A percentile compares a stretch with the other conserved stretches of the same genome.
phyloP scores from a whole-genome alignment of 2,888 invertebrate genomes.

The Arrhopalites spinosus region DNA sequence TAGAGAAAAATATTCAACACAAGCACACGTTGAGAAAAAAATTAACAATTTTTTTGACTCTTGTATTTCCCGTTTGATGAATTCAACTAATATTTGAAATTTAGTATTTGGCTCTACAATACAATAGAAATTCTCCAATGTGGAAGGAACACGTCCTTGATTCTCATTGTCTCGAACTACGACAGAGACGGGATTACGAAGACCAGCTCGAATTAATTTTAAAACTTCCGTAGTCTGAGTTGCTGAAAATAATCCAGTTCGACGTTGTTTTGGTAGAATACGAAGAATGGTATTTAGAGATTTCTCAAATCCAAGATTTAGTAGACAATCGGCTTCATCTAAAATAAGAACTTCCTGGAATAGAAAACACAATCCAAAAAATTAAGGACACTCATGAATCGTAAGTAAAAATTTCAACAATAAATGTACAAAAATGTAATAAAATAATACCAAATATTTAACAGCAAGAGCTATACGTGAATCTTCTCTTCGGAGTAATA shows the following conservation, averaged over 20 bases:
- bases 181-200: slow-evolving; percentile 89
- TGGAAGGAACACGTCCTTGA: slow-evolving; percentile 62
- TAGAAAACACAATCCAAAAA: background rate
- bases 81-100: slow-evolving; percentile 76
- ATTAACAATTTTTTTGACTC: slow-evolving; percentile 73
- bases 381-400: background rate
- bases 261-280: slow-evolving; percentile 86
- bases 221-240: slow-evolving; percentile 95
- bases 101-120: slow-evolving; percentile 80
- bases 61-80: slow-evolving; percentile 68
- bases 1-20: slow-evolving; percentile 89
- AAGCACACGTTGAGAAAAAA: slow-evolving; percentile 94
- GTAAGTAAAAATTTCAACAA: background rate
- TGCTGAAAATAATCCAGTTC: slow-evolving; percentile 98
- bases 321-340: slow-evolving; percentile 94
- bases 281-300: slow-evolving; percentile 85
- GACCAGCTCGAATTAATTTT: slow-evolving; percentile 87
- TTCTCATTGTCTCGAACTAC: slow-evolving; percentile 85
- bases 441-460: slow-evolving; percentile 72
- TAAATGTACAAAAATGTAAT: slow-evolving; percentile 50
- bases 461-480: slow-evolving; percentile 73
- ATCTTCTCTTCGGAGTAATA: slow-evolving; percentile 64
- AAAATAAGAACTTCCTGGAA: slow-evolving; percentile 83
- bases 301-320: slow-evolving; percentile 89
- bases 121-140: slow-evolving; percentile 73